Evolutionary conservation across 2,888 invertebrate species (phyloP), one percentile per base, ranked within the genome.

Genomic region (Embidobia sp.): DNA sequence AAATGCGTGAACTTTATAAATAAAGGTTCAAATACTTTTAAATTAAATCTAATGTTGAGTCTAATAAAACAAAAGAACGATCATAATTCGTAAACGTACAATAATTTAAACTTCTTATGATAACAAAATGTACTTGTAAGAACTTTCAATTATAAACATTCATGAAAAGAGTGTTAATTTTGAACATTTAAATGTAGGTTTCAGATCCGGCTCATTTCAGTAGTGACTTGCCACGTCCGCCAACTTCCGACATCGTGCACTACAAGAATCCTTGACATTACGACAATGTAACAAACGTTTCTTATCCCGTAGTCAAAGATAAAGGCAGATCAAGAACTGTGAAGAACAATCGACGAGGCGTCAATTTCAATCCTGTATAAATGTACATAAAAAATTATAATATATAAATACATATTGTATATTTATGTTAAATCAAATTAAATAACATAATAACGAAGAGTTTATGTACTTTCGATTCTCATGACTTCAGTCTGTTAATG

Each of bases 131-230:
- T n/a, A n/a, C n/a, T n/a, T n/a, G n/a, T n/a, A n/a, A n/a, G n/a
- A n/a, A n/a, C n/a, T n/a, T n/a, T n/a, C n/a, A n/a, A n/a, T n/a
- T n/a, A n/a, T n/a, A n/a, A n/a, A n/a, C n/a, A n/a, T n/a, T n/a
- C n/a, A n/a, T n/a, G n/a, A n/a, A n/a, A n/a, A n/a, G n/a, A n/a
- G n/a, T n/a, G n/a, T n/a, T n/a, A n/a, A n/a, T n/a, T n/a, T n/a
- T n/a, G n/a, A 22, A 22, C 22, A 22, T 22, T 22, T 48, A 11
- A 1, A 18, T 46, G 0, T 57, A 86, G 85, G 82, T 86, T 19
- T 81, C 85, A 18, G 86, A 87, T 76, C 73, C 85, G 64, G 78
- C 81, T 48, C 88, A 86, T 61, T 88, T 88, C 53, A 79, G 78
- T 11, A 85, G 82, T 55, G 83, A 83, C 33, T 82, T 87, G 33